Conservation (phyloP, 2,888 invertebrate genomes). For the Ceriagrion tenellum region DNA sequence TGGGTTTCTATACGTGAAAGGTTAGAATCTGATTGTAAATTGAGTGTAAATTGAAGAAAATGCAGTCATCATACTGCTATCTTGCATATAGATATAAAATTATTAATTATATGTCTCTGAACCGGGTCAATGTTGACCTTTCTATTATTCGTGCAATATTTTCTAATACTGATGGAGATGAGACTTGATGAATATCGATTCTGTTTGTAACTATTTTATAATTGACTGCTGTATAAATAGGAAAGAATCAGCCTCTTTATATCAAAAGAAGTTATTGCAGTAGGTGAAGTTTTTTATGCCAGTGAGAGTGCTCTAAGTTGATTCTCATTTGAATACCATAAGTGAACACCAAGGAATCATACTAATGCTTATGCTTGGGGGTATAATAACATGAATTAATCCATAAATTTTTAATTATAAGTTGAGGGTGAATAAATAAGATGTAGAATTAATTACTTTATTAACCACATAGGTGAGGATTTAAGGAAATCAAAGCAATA, state of each 20-base stretch:
- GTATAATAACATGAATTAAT: background rate
- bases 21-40: background rate
- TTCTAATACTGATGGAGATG: background rate
- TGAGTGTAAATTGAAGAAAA: background rate
- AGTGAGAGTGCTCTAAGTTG: background rate
- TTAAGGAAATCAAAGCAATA: too few relatives aligned
- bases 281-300: too few relatives aligned
- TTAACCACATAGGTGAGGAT: too few relatives aligned
- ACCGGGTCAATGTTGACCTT: background rate
- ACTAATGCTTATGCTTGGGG: conserved; percentile 1
- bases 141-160: background rate
- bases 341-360: background rate
- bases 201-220: too few relatives aligned
- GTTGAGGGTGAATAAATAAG: too few relatives aligned
- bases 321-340: background rate
- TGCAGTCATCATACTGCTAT: background rate
- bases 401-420: too few relatives aligned
- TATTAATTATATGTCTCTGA: background rate
- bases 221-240: too few relatives aligned
- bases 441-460: too few relatives aligned
- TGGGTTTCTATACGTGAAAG: background rate
- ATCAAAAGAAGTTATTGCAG: too few relatives aligned
- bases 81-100: background rate
- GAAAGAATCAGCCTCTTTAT: too few relatives aligned
- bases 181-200: background rate